These are phyloP conservation scores for Onychomys torridus DNA, from an alignment of 2,797 vertebrate species.

Conservation along the genomic window DNA sequence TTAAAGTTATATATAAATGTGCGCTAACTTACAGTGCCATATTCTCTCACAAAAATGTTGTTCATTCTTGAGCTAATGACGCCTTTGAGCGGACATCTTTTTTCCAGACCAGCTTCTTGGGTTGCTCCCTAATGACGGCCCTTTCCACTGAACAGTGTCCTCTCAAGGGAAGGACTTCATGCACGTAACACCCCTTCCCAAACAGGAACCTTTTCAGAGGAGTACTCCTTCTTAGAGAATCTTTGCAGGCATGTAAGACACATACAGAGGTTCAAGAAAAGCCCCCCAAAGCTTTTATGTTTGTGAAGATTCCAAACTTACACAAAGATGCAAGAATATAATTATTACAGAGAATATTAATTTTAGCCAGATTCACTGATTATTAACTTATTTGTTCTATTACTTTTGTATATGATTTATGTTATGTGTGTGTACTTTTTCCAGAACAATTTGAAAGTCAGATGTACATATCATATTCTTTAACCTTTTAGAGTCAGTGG, in stretches of 20 bases:
- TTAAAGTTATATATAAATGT: constrained; percentile 47
- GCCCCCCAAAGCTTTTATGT: background rate
- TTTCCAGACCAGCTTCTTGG: background rate
- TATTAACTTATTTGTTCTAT: background rate
- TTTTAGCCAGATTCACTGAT: background rate
- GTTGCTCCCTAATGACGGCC: background rate
- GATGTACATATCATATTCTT: background rate
- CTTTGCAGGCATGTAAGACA: background rate
- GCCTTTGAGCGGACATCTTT: background rate
- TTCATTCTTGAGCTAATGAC: constrained; percentile 39
- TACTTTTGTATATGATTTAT: background rate
- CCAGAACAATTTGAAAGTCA: background rate
- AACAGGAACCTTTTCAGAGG: background rate
- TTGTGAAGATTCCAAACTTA: constrained; percentile 41
- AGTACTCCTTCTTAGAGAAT: background rate
- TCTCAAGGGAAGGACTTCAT: background rate
- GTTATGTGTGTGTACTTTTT: background rate
- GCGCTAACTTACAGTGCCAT: background rate
- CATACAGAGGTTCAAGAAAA: background rate
- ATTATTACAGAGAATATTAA: background rate
- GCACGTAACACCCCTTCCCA: background rate
- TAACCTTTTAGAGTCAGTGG: background rate
- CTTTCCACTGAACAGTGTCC: background rate
- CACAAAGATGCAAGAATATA: background rate
- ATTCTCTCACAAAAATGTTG: constrained; percentile 39